Evolutionary conservation across 2,888 invertebrate genomes (phyloP), one percentile per base, ranked within the genome.

Genomic region (Loripinus fragilis): DNA sequence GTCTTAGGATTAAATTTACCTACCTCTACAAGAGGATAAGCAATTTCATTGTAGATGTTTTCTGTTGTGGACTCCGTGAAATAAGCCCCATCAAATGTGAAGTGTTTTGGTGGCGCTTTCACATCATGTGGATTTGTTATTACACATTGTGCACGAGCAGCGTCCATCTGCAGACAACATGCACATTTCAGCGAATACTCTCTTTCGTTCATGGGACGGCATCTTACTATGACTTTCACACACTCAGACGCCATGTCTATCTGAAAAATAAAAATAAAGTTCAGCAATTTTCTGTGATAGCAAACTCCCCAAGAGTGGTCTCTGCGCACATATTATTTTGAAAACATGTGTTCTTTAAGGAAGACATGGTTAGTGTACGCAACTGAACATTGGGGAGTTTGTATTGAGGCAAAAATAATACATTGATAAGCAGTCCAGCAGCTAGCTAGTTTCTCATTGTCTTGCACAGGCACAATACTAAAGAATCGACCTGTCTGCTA

Each of bases 81-180:
- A 92, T 97, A 98, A 0, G 96, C 96, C 41, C 97, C 97, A 93
- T 98, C 98, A 94, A 97, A 98, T 28, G 96, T 96, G 93, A 97
- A 97, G 66, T 81, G 82, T 85, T 93, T 92, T 30, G 91, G 91
- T 12, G 90, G 90, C 20, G 91, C 90, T 71, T 92, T 92, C 12
- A 77, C 71, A 78, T 92, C 92, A 30, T 71, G 65, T 2, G 92
- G 91, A 75, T 93, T 92, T 33, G 64, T 82, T 17, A 95, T 94
- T 45, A 94, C 93, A 89, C 94, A 96, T 90, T 95, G 95, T 93
- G 94, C 97, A 91, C 93, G 95, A 89, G 94, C 94, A 94, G 95
- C 94, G 86, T 96, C 95, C 89, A 94, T 93, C 12, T 73, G 68
- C 5, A 94, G 71, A 60, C 90, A 89, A 52, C 95, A 95, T 94